These are phyloP conservation scores for Ptychobarbus kaznakovi DNA, from an alignment of 2,797 vertebrate genomes.

Conservation along the genomic window DNA sequence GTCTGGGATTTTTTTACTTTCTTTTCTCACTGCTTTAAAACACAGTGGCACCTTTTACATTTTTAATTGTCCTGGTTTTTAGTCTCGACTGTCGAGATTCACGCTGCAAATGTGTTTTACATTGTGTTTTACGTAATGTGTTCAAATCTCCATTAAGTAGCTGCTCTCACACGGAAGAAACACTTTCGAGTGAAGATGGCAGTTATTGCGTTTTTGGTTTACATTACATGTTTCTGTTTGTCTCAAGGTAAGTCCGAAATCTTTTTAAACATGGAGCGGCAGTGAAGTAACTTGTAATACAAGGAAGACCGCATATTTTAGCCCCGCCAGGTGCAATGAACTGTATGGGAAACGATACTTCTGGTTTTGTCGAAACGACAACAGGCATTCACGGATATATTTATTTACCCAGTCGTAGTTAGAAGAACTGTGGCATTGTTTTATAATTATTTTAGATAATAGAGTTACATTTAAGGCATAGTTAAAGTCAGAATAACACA, in stretches of 20 bases:
- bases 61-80: neutral
- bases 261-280: too few species aligned
- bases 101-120: neutral
- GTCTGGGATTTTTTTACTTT: neutral
- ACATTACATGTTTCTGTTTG: neutral
- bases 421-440: neutral
- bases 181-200: neutral
- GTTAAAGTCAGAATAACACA: neutral
- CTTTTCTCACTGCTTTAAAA: neutral
- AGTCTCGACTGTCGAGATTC: neutral
- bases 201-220: neutral
- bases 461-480: neutral
- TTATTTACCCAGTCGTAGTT: neutral
- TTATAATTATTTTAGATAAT: neutral
- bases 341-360: neutral
- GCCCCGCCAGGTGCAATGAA: neutral
- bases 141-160: neutral
- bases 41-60: neutral
- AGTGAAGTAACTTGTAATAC: neutral
- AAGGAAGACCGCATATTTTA: neutral
- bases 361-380: neutral
- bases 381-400: neutral
- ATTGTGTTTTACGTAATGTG: too few species aligned
- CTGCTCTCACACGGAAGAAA: neutral
- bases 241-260: conserved; percentile 7